Evolutionary conservation across 2,113 vertebrate species (phyloP).

Genomic region (Vanacampus margaritifer): DNA sequence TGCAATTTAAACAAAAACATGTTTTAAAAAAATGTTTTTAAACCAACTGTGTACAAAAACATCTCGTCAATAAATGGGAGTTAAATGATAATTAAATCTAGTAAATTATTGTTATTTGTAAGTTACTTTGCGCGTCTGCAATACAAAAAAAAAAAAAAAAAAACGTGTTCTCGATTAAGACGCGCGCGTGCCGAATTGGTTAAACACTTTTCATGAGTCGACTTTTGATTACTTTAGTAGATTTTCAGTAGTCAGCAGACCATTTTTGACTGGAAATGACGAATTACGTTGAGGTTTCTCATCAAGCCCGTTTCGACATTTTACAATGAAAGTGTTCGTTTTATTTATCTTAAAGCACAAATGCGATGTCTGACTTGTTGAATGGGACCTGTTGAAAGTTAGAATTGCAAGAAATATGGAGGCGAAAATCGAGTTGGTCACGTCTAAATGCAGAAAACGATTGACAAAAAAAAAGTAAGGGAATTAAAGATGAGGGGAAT

Average conservation of each 20-base stretch:
- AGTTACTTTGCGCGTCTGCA: too few species aligned
- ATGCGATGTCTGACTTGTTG: neutral
- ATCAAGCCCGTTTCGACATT: neutral
- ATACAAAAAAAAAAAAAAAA: too few species aligned
- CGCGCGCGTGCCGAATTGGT: neutral
- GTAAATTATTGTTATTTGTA: too few species aligned
- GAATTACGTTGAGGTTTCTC: neutral
- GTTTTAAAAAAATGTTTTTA: neutral
- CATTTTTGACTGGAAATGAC: neutral
- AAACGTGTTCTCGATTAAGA: too few species aligned
- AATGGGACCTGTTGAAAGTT: neutral
- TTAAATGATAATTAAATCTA: too few species aligned
- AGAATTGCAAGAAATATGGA: neutral
- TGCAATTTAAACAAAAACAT: neutral
- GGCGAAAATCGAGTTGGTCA: too few species aligned
- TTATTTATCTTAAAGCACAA: neutral
- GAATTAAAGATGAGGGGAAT: too few species aligned
- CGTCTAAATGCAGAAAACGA: too few species aligned
- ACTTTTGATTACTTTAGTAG: too few species aligned
- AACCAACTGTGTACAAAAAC: neutral
- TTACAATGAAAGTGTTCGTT: neutral
- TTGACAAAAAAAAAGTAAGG: too few species aligned
- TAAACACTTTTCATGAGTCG: neutral
- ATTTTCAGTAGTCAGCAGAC: neutral
- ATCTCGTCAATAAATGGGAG: too few species aligned